phyloP scores from a whole-genome alignment of 1,140 invertebrate genomes.

The Diprion similis region DNA sequence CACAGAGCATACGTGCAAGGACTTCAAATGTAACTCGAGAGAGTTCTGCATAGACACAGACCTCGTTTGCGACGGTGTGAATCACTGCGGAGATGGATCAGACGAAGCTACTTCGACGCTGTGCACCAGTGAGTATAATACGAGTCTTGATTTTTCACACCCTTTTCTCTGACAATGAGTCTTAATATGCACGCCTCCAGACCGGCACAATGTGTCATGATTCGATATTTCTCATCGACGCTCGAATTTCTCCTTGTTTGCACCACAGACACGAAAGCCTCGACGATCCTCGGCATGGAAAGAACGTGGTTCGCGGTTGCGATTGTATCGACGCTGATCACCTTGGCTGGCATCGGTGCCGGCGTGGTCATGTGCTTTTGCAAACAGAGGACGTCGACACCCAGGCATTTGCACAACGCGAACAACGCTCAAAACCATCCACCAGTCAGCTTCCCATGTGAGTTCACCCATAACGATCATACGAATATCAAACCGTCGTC shows the following conservation, averaged over 20 bases:
- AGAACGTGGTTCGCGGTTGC: slow-evolving; percentile 77
- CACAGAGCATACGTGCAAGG: slow-evolving; percentile 85
- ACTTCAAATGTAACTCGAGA: slow-evolving; percentile 83
- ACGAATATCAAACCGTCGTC: not conserved
- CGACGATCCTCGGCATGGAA: slow-evolving; percentile 77
- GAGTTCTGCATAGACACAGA: slow-evolving; percentile 91
- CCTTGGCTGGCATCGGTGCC: slow-evolving; percentile 72
- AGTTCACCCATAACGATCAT: slow-evolving; percentile 35
- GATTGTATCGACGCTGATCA: slow-evolving; percentile 71
- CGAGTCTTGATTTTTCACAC: slow-evolving; percentile 2
- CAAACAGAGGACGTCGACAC: slow-evolving; percentile 65
- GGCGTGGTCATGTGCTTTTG: slow-evolving; percentile 77
- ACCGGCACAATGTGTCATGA: not conserved
- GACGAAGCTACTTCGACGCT: slow-evolving; percentile 83
- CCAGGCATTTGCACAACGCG: slow-evolving; percentile 61
- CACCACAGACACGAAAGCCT: slow-evolving; percentile 71
- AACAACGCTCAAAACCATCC: slow-evolving; percentile 60
- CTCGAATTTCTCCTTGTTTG: not conserved
- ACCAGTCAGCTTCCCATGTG: slow-evolving; percentile 58
- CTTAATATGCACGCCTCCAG: not conserved
- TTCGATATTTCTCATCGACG: not conserved
- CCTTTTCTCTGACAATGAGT: not conserved
- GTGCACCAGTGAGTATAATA: slow-evolving; percentile 78
- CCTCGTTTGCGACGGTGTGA: slow-evolving; percentile 87
- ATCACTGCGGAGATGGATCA: slow-evolving; percentile 91